Conservation (phyloP, 2,113 vertebrate genomes). For the Odontesthes bonariensis region DNA sequence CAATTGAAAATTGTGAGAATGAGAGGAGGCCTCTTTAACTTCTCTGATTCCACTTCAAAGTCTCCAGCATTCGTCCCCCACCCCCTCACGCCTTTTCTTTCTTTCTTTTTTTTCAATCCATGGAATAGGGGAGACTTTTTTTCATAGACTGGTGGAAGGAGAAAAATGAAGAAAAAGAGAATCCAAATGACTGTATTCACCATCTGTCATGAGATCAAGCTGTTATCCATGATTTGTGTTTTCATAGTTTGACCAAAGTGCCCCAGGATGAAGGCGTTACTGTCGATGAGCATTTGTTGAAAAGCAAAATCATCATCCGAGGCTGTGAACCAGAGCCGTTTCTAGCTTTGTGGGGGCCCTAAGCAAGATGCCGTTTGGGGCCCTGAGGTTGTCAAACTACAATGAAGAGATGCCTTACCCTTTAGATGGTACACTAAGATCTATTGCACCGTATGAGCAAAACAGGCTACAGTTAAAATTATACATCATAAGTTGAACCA, state of each 20-base stretch:
- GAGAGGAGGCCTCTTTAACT: neutral
- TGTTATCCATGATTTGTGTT: neutral
- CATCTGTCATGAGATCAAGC: neutral
- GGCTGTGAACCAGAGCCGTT: too few relatives aligned
- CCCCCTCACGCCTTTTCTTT: too few relatives aligned
- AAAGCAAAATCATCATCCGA: neutral
- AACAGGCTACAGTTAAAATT: too few relatives aligned
- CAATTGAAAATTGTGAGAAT: neutral
- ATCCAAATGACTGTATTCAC: constrained; percentile 9
- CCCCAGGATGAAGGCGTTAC: neutral
- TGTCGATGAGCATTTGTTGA: neutral
- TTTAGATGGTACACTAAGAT: too few relatives aligned
- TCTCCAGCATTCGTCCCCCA: neutral
- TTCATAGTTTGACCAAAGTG: neutral
- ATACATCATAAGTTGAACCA: too few relatives aligned
- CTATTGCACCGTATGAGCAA: too few relatives aligned
- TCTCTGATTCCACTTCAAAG: constrained; percentile 6
- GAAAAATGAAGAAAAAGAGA: neutral
- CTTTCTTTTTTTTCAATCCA: too few relatives aligned
- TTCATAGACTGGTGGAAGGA: neutral
- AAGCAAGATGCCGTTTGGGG: too few relatives aligned
- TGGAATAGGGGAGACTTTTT: too few relatives aligned
- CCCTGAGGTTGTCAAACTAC: too few relatives aligned
- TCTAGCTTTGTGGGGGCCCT: too few relatives aligned
- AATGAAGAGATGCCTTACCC: too few relatives aligned